A percentile compares a stretch with the other conserved stretches of the same genome.
Conservation (phyloP, 2,113 vertebrate species). For the Polypterus senegalus region DNA sequence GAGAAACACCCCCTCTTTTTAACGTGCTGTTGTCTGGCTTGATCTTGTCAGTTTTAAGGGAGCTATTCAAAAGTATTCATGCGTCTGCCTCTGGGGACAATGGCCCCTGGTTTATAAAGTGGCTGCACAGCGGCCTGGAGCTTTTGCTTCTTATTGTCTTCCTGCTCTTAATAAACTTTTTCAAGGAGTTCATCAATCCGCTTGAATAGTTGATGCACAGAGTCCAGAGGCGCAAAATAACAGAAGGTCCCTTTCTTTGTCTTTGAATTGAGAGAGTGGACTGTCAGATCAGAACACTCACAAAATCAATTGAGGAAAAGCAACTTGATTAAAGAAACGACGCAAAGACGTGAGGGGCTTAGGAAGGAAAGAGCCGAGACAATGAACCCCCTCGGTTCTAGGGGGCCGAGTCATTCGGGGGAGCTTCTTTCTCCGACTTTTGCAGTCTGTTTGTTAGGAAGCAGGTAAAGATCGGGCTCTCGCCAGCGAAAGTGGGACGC, state of each 20-base stretch:
- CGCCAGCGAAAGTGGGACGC: too few relatives aligned
- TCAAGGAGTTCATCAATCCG: constrained; percentile 98
- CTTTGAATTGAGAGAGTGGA: constrained; percentile 56
- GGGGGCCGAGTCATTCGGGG: too few relatives aligned
- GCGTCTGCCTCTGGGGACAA: constrained; percentile 88
- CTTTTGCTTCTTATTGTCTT: constrained; percentile 87
- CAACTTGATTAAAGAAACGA: constrained; percentile 34
- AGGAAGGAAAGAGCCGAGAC: too few relatives aligned
- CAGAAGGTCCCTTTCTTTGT: constrained; percentile 65
- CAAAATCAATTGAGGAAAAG: constrained; percentile 36
- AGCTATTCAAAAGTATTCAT: constrained; percentile 93
- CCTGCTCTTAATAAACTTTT: constrained; percentile 98
- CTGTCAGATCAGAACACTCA: constrained; percentile 61
- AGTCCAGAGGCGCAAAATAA: constrained; percentile 80
- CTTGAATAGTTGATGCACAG: constrained; percentile 86
- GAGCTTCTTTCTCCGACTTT: too few relatives aligned
- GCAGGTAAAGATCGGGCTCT: too few relatives aligned
- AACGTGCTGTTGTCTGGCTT: constrained; percentile 89
- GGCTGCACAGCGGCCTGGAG: constrained; percentile 75
- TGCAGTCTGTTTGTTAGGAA: too few relatives aligned
- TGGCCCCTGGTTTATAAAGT: constrained; percentile 87
- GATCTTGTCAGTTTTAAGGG: constrained; percentile 94
- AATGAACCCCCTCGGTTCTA: too few relatives aligned
- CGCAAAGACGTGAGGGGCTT: too few relatives aligned
- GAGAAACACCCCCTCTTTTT: constrained; percentile 61